Percentiles rank a stretch among this genome's conserved stretches.
Evolutionary conservation across 2,888 invertebrate species (phyloP).

Genomic region (Melinopterus prodromus): DNA sequence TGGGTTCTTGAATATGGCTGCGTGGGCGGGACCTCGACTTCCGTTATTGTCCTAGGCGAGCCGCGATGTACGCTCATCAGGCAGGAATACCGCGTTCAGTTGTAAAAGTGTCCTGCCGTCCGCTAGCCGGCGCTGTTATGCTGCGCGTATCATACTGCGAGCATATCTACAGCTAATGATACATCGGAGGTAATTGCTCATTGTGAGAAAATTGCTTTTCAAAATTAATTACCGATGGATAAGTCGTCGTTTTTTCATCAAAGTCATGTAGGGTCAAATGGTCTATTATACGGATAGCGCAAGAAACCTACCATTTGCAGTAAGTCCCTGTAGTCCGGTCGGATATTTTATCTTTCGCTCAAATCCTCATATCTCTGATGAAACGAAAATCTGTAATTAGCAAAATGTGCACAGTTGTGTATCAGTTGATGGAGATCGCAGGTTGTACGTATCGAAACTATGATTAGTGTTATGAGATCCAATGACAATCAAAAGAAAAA

Average conservation of each 20-base stretch:
- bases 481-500: no score
- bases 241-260: constrained; percentile 31
- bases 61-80: constrained; percentile 8
- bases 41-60: constrained; percentile 38
- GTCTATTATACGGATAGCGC: constrained; percentile 16
- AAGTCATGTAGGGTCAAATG: constrained; percentile 24
- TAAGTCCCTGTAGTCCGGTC: background rate
- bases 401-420: background rate
- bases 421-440: background rate
- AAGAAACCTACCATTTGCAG: background rate
- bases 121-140: constrained; percentile 11
- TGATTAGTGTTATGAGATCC: no score
- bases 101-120: background rate
- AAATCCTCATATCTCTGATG: background rate
- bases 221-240: constrained; percentile 34
- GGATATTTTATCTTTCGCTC: background rate
- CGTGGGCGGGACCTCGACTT: constrained; percentile 42
- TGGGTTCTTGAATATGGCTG: constrained; percentile 32
- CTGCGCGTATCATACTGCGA: constrained; percentile 15
- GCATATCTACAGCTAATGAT: constrained; percentile 31
- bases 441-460: no score
- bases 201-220: constrained; percentile 35
- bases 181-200: constrained; percentile 34
- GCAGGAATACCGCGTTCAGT: background rate
- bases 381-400: background rate